Evolutionary conservation across 2,888 invertebrate genomes (phyloP).

Genomic region (Aproaerema taeniolella): DNA sequence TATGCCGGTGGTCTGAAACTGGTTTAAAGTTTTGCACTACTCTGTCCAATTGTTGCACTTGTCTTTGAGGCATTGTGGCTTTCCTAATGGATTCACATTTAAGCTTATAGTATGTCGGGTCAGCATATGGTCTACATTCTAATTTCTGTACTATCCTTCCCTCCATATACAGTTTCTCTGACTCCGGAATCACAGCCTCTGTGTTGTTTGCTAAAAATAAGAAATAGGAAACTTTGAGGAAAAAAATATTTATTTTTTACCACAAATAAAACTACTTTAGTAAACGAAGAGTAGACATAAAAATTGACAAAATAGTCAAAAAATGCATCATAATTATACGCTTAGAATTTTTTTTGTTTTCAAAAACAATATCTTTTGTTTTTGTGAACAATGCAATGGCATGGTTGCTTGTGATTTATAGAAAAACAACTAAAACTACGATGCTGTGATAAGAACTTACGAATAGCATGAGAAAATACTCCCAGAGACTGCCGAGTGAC

Average conservation of each 20-base stretch:
- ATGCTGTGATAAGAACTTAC: too few species aligned
- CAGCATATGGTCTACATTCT: slow-evolving; percentile 94
- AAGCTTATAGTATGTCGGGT: slow-evolving; percentile 92
- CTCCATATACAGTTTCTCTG: slow-evolving; percentile 92
- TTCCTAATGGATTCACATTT: slow-evolving; percentile 92
- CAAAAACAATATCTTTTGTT: too few species aligned
- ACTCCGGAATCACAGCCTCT: slow-evolving; percentile 84
- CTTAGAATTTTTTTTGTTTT: too few species aligned
- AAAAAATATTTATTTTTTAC: not conserved
- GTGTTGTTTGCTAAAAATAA: slow-evolving; percentile 74
- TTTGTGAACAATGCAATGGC: too few species aligned
- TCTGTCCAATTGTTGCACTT: slow-evolving; percentile 91
- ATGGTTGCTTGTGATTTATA: not conserved
- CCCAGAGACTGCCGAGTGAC: slow-evolving; percentile 94
- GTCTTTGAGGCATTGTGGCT: slow-evolving; percentile 90
- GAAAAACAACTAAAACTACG: too few species aligned
- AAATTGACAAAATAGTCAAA: not conserved
- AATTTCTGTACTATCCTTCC: slow-evolving; percentile 97
- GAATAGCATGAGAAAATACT: slow-evolving; percentile 91
- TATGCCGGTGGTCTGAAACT: slow-evolving; percentile 93
- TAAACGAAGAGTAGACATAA: not conserved
- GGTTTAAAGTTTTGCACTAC: slow-evolving; percentile 96
- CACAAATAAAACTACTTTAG: not conserved
- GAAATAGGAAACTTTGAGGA: not conserved
- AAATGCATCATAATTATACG: too few species aligned